Evolutionary conservation across 2,888 invertebrate species (phyloP), one percentile per base, ranked within the genome.

Genomic region (Actias luna): DNA sequence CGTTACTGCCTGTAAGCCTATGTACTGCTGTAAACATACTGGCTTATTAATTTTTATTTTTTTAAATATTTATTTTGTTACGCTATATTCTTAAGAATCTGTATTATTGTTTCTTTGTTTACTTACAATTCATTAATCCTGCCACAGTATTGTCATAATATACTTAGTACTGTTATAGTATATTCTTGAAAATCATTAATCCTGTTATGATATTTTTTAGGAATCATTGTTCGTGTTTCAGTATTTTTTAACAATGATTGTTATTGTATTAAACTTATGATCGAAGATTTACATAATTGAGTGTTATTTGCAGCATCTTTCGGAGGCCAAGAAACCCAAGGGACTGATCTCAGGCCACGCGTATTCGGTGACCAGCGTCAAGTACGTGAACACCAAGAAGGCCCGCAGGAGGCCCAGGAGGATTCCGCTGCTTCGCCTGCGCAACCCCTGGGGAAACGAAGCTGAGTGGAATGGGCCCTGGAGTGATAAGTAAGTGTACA

Each of bases 381-480:
- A 96, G 76, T 94, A 96, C 82, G 95, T 97, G 64, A 96, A 97
- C 79, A 96, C 97, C 59, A 93, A 95, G 77, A 97, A n/a, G n/a
- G n/a, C 97, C 0, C 96, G 96, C 0, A 95, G 96, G 70, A 94
- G 95, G 5, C 88, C 94, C 18, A 97, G 97, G 14, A 96, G 97
- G 89, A 95, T 97, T 64, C 96, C 97, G 1, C 92, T 98, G 75
- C 93, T 99, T 64, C 93, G 98, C 22, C 93, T 99, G 72, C 90
- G 98, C 61, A 99, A 99, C 93, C 98, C 98, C 0, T 98, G 98
- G 98, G 98, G 98, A 14, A 98, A 98, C 83, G 97, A 98, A 79
- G 95, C 96, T 10, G 98, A 99, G 90, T 99, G 98, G 99, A 97
- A 96, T 76, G 98, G 98, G 0, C 94, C 98, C 0, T 99, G 98